Percentiles rank a stretch among this genome's conserved stretches.
These are phyloP conservation scores for Sicus ferrugineus DNA, from an alignment of 2,888 invertebrate species.

Conservation along the genomic window DNA sequence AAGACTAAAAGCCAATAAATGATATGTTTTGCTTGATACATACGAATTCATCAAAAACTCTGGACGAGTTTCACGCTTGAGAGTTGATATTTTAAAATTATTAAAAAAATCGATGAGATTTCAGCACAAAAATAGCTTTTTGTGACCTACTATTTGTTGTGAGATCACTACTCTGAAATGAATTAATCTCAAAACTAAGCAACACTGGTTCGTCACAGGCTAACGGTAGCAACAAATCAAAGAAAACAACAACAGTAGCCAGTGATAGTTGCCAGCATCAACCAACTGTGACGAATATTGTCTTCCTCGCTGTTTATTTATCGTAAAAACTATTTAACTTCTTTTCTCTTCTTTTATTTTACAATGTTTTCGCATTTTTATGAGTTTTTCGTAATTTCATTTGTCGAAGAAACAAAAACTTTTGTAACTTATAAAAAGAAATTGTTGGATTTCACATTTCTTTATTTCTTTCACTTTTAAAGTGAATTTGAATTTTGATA, in stretches of 20 bases:
- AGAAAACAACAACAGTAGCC: not conserved
- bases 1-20: too few species aligned
- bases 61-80: too few species aligned
- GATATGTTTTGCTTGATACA: too few species aligned
- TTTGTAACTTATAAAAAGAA: not conserved
- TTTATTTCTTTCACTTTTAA: not conserved
- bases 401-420: not conserved
- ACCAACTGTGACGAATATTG: constrained; percentile 20
- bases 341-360: not conserved
- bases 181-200: too few species aligned
- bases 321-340: constrained; percentile 6
- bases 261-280: constrained; percentile 14
- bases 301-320: constrained; percentile 23
- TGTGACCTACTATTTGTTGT: too few species aligned
- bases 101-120: too few species aligned
- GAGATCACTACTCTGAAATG: too few species aligned
- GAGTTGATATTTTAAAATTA: too few species aligned
- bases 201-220: not conserved
- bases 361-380: not conserved
- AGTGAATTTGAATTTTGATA: too few species aligned
- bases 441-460: not conserved
- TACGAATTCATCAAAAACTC: too few species aligned
- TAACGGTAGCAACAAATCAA: not conserved
- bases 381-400: not conserved
- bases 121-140: too few species aligned